Conservation (phyloP, 2,888 invertebrate genomes). For the Thymelicus lineola region DNA sequence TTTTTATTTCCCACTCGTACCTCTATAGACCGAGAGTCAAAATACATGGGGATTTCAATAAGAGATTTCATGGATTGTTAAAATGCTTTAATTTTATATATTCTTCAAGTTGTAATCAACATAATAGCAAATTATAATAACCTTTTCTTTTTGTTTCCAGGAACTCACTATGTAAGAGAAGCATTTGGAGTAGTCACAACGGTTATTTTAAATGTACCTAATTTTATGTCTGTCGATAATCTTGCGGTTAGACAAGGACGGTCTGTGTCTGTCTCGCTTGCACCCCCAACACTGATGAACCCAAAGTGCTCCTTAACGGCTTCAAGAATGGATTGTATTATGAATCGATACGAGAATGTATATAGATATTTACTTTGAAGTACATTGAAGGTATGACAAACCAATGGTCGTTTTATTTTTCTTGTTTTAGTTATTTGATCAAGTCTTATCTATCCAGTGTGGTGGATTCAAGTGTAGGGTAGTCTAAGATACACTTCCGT, state of each 20-base stretch:
- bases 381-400: conserved; percentile 54
- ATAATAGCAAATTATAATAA: neutral
- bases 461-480: too few species aligned
- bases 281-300: conserved; percentile 44
- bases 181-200: conserved; percentile 55
- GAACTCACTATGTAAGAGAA: conserved; percentile 85
- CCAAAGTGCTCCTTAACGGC: conserved; percentile 46
- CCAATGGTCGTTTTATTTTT: conserved; percentile 40
- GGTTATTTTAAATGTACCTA: conserved; percentile 55
- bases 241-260: conserved; percentile 36
- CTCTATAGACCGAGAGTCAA: too few species aligned
- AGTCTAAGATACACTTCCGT: too few species aligned
- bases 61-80: too few species aligned
- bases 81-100: too few species aligned
- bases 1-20: too few species aligned
- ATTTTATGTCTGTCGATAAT: conserved; percentile 61
- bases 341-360: conserved; percentile 59
- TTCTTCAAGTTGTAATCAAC: too few species aligned
- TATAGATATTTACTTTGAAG: conserved; percentile 66
- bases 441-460: too few species aligned
- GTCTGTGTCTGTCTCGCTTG: conserved; percentile 38
- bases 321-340: conserved; percentile 36
- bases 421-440: too few species aligned
- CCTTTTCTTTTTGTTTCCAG: conserved; percentile 57
- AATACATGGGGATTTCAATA: too few species aligned